Evolutionary conservation across 2,797 vertebrate species (phyloP), one percentile per base, ranked within the genome.

Genomic region (Orestias chungarensis): DNA sequence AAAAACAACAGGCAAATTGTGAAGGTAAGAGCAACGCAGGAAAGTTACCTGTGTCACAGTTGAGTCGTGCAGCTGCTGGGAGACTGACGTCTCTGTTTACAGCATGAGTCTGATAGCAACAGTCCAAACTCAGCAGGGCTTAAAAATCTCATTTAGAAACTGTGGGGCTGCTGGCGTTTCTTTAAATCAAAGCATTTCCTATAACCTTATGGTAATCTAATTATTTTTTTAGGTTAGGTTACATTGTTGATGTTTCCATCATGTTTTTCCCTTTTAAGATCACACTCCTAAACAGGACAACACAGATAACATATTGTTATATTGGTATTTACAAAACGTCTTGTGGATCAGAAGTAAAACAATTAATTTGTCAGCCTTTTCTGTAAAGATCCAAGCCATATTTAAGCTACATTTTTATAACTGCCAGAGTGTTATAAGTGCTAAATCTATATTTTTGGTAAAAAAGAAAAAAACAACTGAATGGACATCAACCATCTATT

Each of bases 11-110:
- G 43, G 2, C 25, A n/a, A n/a, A 25, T 18, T 20, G 5, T n/a
- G 38, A 61, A 78, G 78, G 86, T 88, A 64, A 81, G 83, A 0
- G 23, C 47, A 27, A 12, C 0, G 9, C 35, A 43, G 5, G 1
- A 6, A 11, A 12, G 4, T 35, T 33, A 18, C 4, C 40, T 0
- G 23, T 1, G 5, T 61, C 35, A 15, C 3, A 59, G 6, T 1
- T n/a, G 1, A 52, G 50, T 52, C 50, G 2, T 15, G 50, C 17
- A 11, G 17, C 55, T 59, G 31, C 3, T 35, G 55, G 55, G 57
- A 61, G 18, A 20, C n/a, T 38, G 1, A 25, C 10, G 31, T 33
- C 0, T 46, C 15, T 12, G 3, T 17, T 18, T 33, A 10, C 54
- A 57, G 54, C 54, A 57, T 4, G 27, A 33, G 15, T 18, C 27